Evolutionary conservation across 2,888 invertebrate species (phyloP), one percentile per base, ranked within the genome.

Genomic region (Autographa gamma): DNA sequence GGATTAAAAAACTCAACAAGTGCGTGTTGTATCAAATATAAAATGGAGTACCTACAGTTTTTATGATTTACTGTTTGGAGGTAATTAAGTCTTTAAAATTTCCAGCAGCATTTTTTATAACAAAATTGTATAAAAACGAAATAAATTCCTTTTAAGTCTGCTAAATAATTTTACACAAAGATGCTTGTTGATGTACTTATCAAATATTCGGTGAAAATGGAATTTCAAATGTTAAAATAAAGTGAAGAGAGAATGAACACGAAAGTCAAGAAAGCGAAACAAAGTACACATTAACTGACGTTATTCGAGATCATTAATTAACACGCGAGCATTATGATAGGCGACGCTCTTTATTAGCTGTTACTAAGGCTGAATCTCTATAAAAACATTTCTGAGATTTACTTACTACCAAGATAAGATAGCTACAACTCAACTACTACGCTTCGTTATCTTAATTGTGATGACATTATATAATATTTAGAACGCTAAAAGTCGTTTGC

Each of bases 211-310:
- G 52, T 62, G 32, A 63, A 63, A 66, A 63, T 73, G 56, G 60
- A 19, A 76, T 75, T 66, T 74, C 70, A 74, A 75, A 75, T 73
- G 75, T 65, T 71, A 68, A 63, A 81, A 63, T 60, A 66, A 63
- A 68, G 59, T 56, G 41, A 67, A 69, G 63, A 71, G 76, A 82
- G 77, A 81, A 56, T 73, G 77, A 79, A 80, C 85, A 81, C 80
- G 71, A 87, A 86, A 89, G 79, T 80, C 89, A 90, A 88, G 93
- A 93, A 92, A 92, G 93, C 93, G 92, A 91, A 86, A 92, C 92
- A 86, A 80, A 79, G 74, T 80, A 85, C 86, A 81, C 86, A 86
- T 85, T 88, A 82, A 85, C 83, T 74, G 77, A 86, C 63, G 72
- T 80, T 84, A 83, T 66, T 67, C 32, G 63, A 72, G 82, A 80